phyloP scores from a whole-genome alignment of 2,797 vertebrate genomes.

The Protonibea diacanthus region DNA sequence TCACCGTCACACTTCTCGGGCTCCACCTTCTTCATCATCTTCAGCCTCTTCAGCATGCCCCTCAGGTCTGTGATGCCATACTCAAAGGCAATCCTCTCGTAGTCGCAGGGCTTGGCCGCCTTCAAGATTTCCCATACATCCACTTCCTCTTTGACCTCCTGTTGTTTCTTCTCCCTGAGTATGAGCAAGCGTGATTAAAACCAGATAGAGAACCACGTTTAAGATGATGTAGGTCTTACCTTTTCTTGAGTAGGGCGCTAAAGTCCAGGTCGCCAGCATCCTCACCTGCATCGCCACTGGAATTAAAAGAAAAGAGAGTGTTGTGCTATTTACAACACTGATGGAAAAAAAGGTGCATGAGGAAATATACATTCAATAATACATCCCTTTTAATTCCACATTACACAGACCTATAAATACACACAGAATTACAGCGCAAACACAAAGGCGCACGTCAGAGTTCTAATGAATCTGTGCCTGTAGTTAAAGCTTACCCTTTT shows the following conservation, averaged over 20 bases:
- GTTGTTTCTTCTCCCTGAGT: conserved; percentile 83
- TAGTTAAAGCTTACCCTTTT: conserved; percentile 36
- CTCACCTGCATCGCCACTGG: conserved; percentile 86
- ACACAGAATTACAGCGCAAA: conserved; percentile 18
- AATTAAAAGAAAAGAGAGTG: conserved; percentile 22
- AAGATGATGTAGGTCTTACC: conserved; percentile 74
- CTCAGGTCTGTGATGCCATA: conserved; percentile 95
- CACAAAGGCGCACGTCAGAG: conserved; percentile 14
- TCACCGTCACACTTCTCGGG: conserved; percentile 90
- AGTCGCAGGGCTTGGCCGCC: conserved; percentile 91
- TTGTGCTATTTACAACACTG: conserved; percentile 18
- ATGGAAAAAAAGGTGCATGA: conserved; percentile 10
- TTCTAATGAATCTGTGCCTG: conserved; percentile 33
- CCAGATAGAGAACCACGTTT: not conserved
- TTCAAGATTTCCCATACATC: conserved; percentile 93
- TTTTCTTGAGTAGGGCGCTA: conserved; percentile 92
- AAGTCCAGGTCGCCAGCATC: conserved; percentile 92
- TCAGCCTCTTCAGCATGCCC: conserved; percentile 92
- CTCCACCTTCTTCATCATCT: conserved; percentile 91
- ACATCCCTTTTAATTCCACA: conserved; percentile 29
- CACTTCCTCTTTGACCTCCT: conserved; percentile 85
- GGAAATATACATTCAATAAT: conserved; percentile 22
- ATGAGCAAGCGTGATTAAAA: not conserved
- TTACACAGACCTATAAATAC: conserved; percentile 44
- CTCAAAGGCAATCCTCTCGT: conserved; percentile 93